Evolutionary conservation across 2,888 invertebrate genomes (phyloP), one percentile per base, ranked within the genome.

Genomic region (Eurytoma adleriae): DNA sequence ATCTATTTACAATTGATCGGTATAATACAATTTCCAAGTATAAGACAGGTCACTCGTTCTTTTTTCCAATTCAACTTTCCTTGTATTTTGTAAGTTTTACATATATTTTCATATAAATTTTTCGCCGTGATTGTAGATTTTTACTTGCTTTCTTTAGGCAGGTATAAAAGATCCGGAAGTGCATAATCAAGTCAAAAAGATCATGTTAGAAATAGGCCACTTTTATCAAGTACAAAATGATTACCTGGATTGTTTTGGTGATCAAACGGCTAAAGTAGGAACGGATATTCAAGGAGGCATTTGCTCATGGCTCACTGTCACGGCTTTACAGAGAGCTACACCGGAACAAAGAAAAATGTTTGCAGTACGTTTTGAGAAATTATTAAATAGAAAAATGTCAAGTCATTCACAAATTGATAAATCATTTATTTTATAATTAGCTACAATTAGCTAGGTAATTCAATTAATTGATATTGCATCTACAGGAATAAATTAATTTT

Each of bases 281-380:
- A 96, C 95, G 0, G 99, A 99, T 89, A 98, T 99, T 85, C 94
- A 96, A 91, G 98, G 98, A 85, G 98, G 98, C 52, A 99, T 99
- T 91, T 99, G 99, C 91, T 95, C 97, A 0, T 99, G 99, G 99
- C 92, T 98, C 50, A 94, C 96, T 1, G 96, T 98, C 0, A 95
- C 96, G 0, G 98, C 98, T 13, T 92, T 98, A 82, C 96, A 97
- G 89, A 93, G 95, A 75, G 96, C 95, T 0, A 93, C 93, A 66
- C 92, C 94, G 0, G 91, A 93, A 4, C 97, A 97, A 87, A 93
- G 93, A 83, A 92, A 94, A 86, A 92, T 96, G 40, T 93, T 97
- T 92, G 92, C 94, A 87, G 92, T 92, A 84, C 83, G 84, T n/a
- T n/a, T n/a, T n/a, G n/a, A n/a, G n/a, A 2, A 7, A 48, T 50